Conservation (phyloP, 1,140 invertebrate genomes). For the Leptinotarsa defecta region DNA sequence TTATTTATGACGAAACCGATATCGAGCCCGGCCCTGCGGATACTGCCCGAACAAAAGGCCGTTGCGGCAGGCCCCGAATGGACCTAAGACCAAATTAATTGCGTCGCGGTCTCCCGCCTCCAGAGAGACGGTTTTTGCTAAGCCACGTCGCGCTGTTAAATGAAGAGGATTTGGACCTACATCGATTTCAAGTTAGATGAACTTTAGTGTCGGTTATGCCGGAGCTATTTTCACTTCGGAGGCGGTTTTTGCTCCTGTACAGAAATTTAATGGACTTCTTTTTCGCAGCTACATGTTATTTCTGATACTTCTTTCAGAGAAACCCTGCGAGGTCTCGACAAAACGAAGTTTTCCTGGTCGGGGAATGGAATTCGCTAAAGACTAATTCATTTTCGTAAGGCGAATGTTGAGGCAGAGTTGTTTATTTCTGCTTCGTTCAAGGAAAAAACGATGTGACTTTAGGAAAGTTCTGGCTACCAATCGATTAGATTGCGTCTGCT, state of each 20-base stretch:
- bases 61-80: slow-evolving; percentile 37
- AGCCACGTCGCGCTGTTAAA: slow-evolving; percentile 37
- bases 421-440: too few species aligned
- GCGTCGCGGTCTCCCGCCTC: slow-evolving; percentile 43
- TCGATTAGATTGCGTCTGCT: too few species aligned
- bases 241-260: neutral
- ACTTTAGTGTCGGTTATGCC: slow-evolving; percentile 22
- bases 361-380: slow-evolving; percentile 19
- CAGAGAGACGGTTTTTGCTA: slow-evolving; percentile 44
- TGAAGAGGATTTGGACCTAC: slow-evolving; percentile 36
- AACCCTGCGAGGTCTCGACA: too few species aligned
- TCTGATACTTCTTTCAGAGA: neutral
- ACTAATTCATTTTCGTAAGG: slow-evolving; percentile 6
- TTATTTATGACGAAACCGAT: neutral
- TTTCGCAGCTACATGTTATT: neutral
- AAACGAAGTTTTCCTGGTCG: slow-evolving; percentile 14
- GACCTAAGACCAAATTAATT: slow-evolving; percentile 48
- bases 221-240: slow-evolving; percentile 25
- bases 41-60: slow-evolving; percentile 13
- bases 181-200: slow-evolving; percentile 33
- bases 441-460: too few species aligned
- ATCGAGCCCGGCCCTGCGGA: slow-evolving; percentile 7
- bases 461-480: too few species aligned
- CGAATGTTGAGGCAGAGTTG: too few species aligned
- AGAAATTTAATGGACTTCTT: slow-evolving; percentile 13